Base-by-base conservation (phyloP, 2,888 invertebrate genomes). In the Stratiomys singularior region DNA sequence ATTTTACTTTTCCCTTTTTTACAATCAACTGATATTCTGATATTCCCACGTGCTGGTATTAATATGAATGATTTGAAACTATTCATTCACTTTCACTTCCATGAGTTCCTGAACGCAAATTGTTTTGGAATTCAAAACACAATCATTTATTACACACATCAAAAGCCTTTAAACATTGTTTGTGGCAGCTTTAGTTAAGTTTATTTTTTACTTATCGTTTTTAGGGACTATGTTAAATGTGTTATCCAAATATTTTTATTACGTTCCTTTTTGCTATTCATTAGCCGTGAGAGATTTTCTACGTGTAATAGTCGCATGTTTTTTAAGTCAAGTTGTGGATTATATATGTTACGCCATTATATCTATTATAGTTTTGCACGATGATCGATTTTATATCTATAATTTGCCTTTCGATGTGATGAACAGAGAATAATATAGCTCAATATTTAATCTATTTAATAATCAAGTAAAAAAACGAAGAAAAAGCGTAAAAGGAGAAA, bases 151-250 rank as follows among this genome's bases (percentile, higher is more conserved):
- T 44, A 67, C 23, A 21, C 30, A 11, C 23, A 74, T 74, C 74
- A 58, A 58, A 74, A 58, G 58, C 74, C 23, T 74, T 74, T 74
- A 58, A 58, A 74, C 23, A 58, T 74, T 58, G 74, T 74, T 74
- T 74, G 37, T 74, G 58, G 60, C 72, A 52, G 28, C 56, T 72
- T 66, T 60, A 72, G 30, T 11, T 28, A 46, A 15, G n/a, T 72
- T 56, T 52, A 52, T 1, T n/a, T 13, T 71, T n/a, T 28, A 44
- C 44, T 28, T 25, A 25, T 56, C 27, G 52, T 72, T 56, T n/a
- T 72, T 52, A 52, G 7, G 3, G 13, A 9, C 9, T 37, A 37
- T 5, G 37, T 37, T 37, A 9, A 37, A 37, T 5, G 18, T 52
- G 52, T 52, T 52, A 52, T 52, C 18, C 18, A 13, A n/a, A n/a